Evolutionary conservation across 2,888 invertebrate genomes (phyloP), one percentile per base, ranked within the genome.

Genomic region (Yponomeuta cagnagella): DNA sequence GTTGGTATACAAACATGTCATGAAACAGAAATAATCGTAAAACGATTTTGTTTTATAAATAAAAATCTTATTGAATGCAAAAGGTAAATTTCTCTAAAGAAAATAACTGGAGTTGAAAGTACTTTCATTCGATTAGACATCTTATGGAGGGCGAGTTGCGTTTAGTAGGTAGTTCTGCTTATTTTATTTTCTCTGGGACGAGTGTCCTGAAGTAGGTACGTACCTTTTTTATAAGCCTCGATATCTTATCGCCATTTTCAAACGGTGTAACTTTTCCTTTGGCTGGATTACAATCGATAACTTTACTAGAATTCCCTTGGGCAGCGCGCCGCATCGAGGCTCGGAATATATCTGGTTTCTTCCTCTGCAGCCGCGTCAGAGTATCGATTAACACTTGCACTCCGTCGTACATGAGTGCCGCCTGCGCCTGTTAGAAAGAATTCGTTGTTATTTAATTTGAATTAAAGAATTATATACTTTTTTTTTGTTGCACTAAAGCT

Each of bases 391-490:
- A 92, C 0, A 98, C 97, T 80, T 96, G 95, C 10, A 98, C 96
- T 0, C 97, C 97, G 82, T 99, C 99, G 85, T 97, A 98, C 95
- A 98, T 97, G 75, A 99, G 93, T 0, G 98, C 98, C 0, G 98
- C 97, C 88, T 98, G 96, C 5, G 98, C 97, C 97, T 97, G 84
- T 74, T 48, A n/a, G 5, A n/a, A 12, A 4, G 12, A 67, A 23
- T 23, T 23, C 23, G 23, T 23, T 23, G 23, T 23, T 23, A 23
- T 23, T 23, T 23, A 23, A 23, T 23, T 23, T 23, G 23, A 23
- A 23, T 23, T 23, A 23, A 23, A 23, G 23, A 23, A 23, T 23
- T 23, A 23, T 23, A 23, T 23, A 23, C 23, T 1, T 23, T 23
- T 23, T 23, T 23, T 23, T 23, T 23, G 23, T 23, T 23, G 23